Base-by-base conservation (phyloP, 92 coral and sea anemone species). In the Paramuricea clavata region DNA sequence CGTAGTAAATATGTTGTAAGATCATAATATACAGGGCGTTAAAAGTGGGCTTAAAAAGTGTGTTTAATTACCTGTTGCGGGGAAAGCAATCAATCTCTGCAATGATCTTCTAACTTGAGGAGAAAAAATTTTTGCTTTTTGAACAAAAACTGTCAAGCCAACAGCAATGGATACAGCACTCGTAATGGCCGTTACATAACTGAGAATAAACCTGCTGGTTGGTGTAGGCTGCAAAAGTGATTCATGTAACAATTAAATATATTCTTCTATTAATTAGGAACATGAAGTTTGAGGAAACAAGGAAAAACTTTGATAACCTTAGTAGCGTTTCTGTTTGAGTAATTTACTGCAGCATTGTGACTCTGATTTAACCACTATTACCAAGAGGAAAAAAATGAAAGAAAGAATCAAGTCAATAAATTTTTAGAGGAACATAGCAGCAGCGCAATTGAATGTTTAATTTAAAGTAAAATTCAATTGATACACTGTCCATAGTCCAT, bases 141-240 rank as follows among this genome's bases (percentile, higher is more conserved):
- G 90, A 3, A 96, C 98, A 13, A 93, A 83, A 19, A 90, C 91
- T 44, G 95, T 96, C 41, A 96, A 70, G 16, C 99, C 99, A 68
- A 96, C 99, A 82, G 99, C 99, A 71, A 96, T 94, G 1, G 96
- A 86, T 19, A 96, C 94, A 19, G 99, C 99, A 83, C 99, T 96
- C 30, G 99, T 89, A 15, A 96, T 93, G 42, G 99, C 99, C 28
- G 98, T 97, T 70, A 93, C 79, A 81, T 96, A 96, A 70, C 99
- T 94, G 79, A 96, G 42, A 6, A 96, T 68, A 84, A 96, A 96
- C 52, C 95, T 91, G 77, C 93, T 94, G 6, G 93, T 93, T 65
- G 99, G 96, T 0, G 99, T 96, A 6, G 94, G 91, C 98, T 95
- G 22, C 13, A 88, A 73, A 56, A 56, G 23, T 56, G 19, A n/a